These are phyloP conservation scores for Sclerurus mexicanus DNA, from an alignment of 2,113 vertebrate species.

Conservation along the genomic window DNA sequence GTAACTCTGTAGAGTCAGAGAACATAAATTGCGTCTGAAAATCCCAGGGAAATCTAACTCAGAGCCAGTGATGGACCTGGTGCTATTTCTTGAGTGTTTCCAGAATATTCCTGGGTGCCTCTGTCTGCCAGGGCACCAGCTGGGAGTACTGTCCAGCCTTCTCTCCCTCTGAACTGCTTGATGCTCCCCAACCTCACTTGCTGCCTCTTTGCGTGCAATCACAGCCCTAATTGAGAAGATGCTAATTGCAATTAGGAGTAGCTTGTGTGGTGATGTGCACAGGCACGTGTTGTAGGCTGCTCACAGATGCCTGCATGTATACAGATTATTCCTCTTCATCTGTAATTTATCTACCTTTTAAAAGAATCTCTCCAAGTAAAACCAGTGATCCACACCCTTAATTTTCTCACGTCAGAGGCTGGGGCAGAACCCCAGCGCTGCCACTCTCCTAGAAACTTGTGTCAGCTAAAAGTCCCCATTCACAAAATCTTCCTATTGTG, in stretches of 20 bases:
- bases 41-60: background rate
- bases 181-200: background rate
- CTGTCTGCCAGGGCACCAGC: background rate
- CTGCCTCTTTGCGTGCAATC: background rate
- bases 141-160: background rate
- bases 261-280: background rate
- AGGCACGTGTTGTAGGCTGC: background rate
- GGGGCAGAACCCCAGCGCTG: background rate
- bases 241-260: background rate
- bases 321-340: background rate
- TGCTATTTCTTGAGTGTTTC: background rate
- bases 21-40: background rate
- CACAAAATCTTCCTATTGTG: background rate
- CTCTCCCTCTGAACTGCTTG: background rate
- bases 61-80: background rate
- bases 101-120: background rate
- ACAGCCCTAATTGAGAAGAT: background rate
- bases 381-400: fast-evolving
- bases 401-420: background rate
- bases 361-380: background rate
- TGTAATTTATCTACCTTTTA: background rate
- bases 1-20: background rate
- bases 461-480: no score
- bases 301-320: background rate
- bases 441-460: fast-evolving